Conservation (phyloP, 2,113 vertebrate genomes). For the Tetraodon nigroviridis region DNA sequence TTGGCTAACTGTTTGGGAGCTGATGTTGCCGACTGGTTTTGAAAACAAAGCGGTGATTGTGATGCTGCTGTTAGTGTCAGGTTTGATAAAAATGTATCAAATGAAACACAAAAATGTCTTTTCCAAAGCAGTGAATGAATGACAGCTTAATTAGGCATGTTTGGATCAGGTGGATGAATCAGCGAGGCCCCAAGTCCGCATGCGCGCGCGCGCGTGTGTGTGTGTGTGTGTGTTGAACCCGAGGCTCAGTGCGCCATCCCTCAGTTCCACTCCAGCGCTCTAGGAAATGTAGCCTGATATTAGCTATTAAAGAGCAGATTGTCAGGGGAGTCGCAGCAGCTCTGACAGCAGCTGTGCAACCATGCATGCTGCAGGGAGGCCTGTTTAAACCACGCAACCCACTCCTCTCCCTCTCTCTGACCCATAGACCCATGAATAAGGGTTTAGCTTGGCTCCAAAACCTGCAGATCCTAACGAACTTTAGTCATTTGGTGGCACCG, state of each 20-base stretch:
- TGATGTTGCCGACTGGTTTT: too few species aligned
- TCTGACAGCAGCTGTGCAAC: constrained; percentile 64
- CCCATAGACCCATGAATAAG: too few species aligned
- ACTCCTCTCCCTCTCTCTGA: neutral
- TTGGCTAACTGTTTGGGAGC: too few species aligned
- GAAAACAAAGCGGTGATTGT: too few species aligned
- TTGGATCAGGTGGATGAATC: neutral
- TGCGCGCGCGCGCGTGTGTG: neutral
- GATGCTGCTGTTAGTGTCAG: too few species aligned
- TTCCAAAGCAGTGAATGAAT: neutral
- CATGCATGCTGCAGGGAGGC: constrained; percentile 38
- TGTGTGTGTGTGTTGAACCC: constrained; percentile 42
- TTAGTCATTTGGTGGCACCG: too few species aligned
- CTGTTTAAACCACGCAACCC: too few species aligned
- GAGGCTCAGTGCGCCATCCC: constrained; percentile 57
- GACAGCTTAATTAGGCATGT: neutral
- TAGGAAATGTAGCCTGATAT: constrained; percentile 81
- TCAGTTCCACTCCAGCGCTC: constrained; percentile 72
- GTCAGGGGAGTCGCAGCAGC: constrained; percentile 68
- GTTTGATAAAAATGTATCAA: too few species aligned
- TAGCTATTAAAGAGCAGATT: constrained; percentile 80
- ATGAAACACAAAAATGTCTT: neutral
- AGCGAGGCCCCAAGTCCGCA: neutral
- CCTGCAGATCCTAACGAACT: too few species aligned
- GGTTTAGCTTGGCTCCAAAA: too few species aligned